Conservation (phyloP, 2,888 invertebrate species). For the Anaspis maculata region DNA sequence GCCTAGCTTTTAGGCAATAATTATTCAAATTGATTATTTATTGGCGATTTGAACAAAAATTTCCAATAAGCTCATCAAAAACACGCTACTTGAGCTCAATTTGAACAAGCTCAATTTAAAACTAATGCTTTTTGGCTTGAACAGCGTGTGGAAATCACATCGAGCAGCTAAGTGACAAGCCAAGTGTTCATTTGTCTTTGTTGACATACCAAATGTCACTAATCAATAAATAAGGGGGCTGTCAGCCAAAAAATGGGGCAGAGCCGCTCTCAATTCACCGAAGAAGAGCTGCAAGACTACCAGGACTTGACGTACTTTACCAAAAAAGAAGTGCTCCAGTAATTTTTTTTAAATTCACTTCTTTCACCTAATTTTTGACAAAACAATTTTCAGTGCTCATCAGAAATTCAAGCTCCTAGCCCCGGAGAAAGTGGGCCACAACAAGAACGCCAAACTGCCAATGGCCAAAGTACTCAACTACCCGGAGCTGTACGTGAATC, state of each 20-base stretch:
- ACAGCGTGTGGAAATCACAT: no score
- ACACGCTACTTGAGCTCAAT: no score
- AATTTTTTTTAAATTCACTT: slow-evolving; percentile 41
- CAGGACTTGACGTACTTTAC: slow-evolving; percentile 93
- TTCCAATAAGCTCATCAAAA: no score
- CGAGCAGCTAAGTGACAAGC: no score
- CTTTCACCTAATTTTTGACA: slow-evolving; percentile 3
- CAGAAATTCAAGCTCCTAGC: slow-evolving; percentile 83
- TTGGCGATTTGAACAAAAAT: no score
- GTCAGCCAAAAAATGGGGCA: slow-evolving; percentile 80
- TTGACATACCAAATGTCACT: no score
- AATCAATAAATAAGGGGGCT: no score
- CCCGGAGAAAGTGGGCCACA: slow-evolving; percentile 83
- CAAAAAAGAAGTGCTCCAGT: slow-evolving; percentile 87
- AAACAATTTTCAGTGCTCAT: slow-evolving; percentile 60
- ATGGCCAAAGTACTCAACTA: slow-evolving; percentile 78
- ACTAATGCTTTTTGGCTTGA: no score
- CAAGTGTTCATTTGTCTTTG: no score
- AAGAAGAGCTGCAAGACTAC: slow-evolving; percentile 84
- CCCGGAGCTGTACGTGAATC: slow-evolving; percentile 83
- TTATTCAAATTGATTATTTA: no score
- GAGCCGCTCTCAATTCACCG: slow-evolving; percentile 74
- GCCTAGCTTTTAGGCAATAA: no score
- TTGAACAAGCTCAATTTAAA: no score
- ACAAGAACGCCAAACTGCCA: slow-evolving; percentile 77